Evolutionary conservation across 2,113 vertebrate species (phyloP).

Genomic region (Istiophorus platypterus): DNA sequence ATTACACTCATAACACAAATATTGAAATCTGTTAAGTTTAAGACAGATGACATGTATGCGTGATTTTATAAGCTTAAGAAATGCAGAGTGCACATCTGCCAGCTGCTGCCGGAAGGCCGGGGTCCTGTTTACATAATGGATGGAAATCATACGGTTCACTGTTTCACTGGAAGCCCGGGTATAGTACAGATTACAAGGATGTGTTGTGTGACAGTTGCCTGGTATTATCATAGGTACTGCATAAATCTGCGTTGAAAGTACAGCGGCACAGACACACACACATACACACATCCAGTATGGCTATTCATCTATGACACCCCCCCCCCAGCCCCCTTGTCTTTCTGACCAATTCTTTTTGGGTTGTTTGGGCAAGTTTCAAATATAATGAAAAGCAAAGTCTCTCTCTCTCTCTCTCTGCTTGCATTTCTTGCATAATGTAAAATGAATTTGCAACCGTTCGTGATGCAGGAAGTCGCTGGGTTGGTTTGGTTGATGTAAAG

Average conservation of each 20-base stretch:
- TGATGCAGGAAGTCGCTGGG: constrained; percentile 20
- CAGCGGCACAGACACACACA: not conserved
- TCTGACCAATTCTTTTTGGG: constrained; percentile 18
- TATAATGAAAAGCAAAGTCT: not conserved
- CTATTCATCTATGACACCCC: not conserved
- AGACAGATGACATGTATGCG: not conserved
- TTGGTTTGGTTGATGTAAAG: constrained; percentile 27
- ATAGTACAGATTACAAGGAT: not conserved
- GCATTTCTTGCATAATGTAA: not conserved
- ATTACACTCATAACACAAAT: not conserved
- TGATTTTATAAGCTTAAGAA: constrained; percentile 10
- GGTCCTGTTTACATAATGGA: constrained; percentile 48
- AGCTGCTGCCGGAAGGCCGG: constrained; percentile 32
- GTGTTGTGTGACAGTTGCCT: constrained; percentile 7
- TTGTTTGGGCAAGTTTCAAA: not conserved
- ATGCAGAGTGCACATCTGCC: constrained; percentile 2
- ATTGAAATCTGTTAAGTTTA: not conserved
- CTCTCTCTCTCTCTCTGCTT: not conserved
- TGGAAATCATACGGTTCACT: constrained; percentile 20
- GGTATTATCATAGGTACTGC: constrained; percentile 25
- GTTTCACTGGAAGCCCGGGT: constrained; percentile 15
- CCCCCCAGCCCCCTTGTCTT: not conserved
- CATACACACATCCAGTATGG: not conserved
- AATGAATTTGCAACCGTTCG: constrained; percentile 18
- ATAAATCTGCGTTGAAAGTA: not conserved